Percentiles rank a stretch among this genome's conserved stretches.
phyloP scores from a whole-genome alignment of 2,888 invertebrate genomes.

The Drosophila kokeensis region DNA sequence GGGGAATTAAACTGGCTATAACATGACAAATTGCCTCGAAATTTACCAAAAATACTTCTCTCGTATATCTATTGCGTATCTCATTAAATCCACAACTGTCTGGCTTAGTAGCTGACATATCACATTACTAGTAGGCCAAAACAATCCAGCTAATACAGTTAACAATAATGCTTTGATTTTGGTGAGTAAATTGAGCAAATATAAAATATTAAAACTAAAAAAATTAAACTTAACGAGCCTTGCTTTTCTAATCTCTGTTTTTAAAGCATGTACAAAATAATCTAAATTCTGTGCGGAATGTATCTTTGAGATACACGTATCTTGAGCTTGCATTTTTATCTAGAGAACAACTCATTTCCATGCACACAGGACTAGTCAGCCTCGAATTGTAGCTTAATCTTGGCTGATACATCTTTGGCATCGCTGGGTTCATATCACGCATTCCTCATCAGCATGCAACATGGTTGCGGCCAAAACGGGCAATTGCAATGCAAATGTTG shows the following conservation, averaged over 20 bases:
- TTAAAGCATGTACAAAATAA: not conserved
- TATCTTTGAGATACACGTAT: not conserved
- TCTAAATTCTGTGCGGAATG: not conserved
- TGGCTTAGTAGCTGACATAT: not conserved
- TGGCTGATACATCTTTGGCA: constrained; percentile 38
- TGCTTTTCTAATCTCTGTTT: not conserved
- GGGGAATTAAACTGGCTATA: constrained; percentile 4
- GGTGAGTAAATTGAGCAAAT: not conserved
- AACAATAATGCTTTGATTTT: not conserved
- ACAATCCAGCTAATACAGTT: no score
- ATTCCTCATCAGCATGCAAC: constrained; percentile 65
- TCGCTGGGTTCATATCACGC: constrained; percentile 55
- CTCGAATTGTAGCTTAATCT: constrained; percentile 7
- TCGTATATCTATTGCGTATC: constrained; percentile 4
- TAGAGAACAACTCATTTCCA: constrained; percentile 6
- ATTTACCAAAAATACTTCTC: not conserved
- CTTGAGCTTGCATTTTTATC: constrained; percentile 2
- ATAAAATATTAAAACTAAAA: not conserved
- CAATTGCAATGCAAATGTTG: constrained; percentile 72
- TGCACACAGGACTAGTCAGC: constrained; percentile 12
- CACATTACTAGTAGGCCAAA: no score
- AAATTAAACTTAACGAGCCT: no score
- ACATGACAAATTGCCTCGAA: constrained; percentile 41
- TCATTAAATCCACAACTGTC: constrained; percentile 5
- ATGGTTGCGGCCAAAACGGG: constrained; percentile 57